Base-by-base conservation (phyloP, 2,113 vertebrate genomes). In the Cyphomyrus plagiostoma region DNA sequence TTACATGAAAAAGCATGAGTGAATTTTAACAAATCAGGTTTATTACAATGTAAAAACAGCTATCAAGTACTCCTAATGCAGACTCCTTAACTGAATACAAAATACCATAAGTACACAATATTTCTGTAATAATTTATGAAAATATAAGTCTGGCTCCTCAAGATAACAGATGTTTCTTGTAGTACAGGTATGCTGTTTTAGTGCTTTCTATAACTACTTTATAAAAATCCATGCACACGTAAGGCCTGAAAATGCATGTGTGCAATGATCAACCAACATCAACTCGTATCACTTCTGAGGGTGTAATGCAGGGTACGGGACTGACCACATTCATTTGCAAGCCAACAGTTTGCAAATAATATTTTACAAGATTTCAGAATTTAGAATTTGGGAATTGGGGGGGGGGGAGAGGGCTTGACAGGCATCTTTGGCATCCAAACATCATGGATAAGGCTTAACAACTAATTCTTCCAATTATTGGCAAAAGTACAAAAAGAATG, bases 1-100 rank as follows among this genome's bases (percentile, higher is more conserved):
- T 96, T 94, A 95, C 91, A 93, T 94, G 94, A 91, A 95, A 95
- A 94, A 87, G 90, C 86, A 93, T 92, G 91, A 93, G 90, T 70
- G 92, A 93, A 92, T 89, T 91, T 91, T 53, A 93, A 92, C 90
- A 92, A 93, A 90, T 93, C 91, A 94, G 90, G 93, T 58, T 89
- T 89, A 92, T 90, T 80, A 90, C 93, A 92, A 93, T 94, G 93
- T 93, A 92, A 91, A 93, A 93, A 94, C 93, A 91, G 94, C 94
- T 92, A 90, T 87, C 91, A 91, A 86, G 93, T 94, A 93, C 91
- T 92, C 42, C 45, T 49, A 48, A 85, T 85, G 82, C 46, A 85
- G 82, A 85, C 46, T 48, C 82, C 35, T 46, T 85, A 80, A 80
- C 74, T 80, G 74, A 80, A 80, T 80, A 80, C 74, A 80, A 80